phyloP scores from a whole-genome alignment of 2,888 invertebrate genomes.

The Drosophila merina region DNA sequence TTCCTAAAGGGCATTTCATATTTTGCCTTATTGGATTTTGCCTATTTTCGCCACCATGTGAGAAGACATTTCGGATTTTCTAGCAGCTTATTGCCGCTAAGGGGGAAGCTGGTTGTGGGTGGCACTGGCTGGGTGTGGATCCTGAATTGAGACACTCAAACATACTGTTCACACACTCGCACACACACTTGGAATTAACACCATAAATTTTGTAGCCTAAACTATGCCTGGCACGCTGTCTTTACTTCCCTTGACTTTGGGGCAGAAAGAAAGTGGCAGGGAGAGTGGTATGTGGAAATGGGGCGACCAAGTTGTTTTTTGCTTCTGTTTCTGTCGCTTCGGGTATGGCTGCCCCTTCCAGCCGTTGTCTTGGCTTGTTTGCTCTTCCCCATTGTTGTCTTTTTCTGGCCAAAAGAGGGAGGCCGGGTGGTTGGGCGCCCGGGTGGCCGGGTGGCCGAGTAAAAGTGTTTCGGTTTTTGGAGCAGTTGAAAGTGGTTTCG shows the following conservation, averaged over 20 bases:
- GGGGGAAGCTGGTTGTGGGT: slow-evolving; percentile 51
- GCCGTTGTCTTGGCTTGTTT: slow-evolving; percentile 24
- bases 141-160: slow-evolving; percentile 51
- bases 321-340: slow-evolving; percentile 41
- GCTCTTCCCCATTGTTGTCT: slow-evolving; percentile 34
- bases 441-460: slow-evolving; percentile 24
- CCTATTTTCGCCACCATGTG: slow-evolving; percentile 17
- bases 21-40: slow-evolving; percentile 9
- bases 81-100: slow-evolving; percentile 49
- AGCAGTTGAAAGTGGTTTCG: slow-evolving; percentile 54
- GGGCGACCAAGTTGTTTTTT: slow-evolving; percentile 33
- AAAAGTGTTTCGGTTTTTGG: slow-evolving; percentile 58
- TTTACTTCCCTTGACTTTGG: slow-evolving; percentile 28
- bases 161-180: slow-evolving; percentile 28
- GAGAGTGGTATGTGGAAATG: slow-evolving; percentile 22
- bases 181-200: slow-evolving; percentile 65
- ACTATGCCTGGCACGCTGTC: slow-evolving; percentile 59
- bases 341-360: slow-evolving; percentile 1
- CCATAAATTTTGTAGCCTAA: slow-evolving; percentile 73
- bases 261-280: slow-evolving; percentile 10
- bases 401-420: slow-evolving; percentile 27
- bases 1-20: slow-evolving; percentile 26
- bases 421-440: slow-evolving; percentile 19
- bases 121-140: slow-evolving; percentile 35
- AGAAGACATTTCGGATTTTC: slow-evolving; percentile 43